Evolutionary conservation across 2,888 invertebrate genomes (phyloP).

Genomic region (Incurvaria masculella): DNA sequence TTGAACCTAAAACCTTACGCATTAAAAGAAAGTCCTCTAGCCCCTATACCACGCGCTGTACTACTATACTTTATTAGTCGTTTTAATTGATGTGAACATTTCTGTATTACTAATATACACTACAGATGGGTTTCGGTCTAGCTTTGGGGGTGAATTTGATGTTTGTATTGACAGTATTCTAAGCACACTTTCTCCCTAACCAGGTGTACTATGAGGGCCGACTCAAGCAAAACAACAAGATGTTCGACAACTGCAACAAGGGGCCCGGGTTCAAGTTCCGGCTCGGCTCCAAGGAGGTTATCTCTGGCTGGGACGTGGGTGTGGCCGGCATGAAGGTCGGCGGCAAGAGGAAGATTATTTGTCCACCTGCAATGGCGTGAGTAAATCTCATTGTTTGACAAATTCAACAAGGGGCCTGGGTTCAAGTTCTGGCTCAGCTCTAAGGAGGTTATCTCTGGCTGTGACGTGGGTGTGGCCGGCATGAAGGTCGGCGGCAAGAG

Average conservation of each 20-base stretch:
- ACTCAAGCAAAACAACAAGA: slow-evolving; percentile 77
- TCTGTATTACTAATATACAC: too few relatives aligned
- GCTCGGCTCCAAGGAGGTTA: slow-evolving; percentile 82
- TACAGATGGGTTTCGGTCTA: too few relatives aligned
- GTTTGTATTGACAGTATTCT: neutral
- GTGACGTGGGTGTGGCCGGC: slow-evolving; percentile 85
- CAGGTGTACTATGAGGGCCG: slow-evolving; percentile 84
- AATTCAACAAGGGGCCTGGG: slow-evolving; percentile 69
- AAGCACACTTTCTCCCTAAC: slow-evolving; percentile 6
- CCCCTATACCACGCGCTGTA: too few relatives aligned
- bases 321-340: slow-evolving; percentile 93
- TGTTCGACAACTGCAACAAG: slow-evolving; percentile 73
- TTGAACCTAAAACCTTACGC: too few relatives aligned
- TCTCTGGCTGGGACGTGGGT: slow-evolving; percentile 89
- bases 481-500: slow-evolving; percentile 96
- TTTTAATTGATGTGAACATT: too few relatives aligned
- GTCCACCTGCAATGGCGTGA: slow-evolving; percentile 86
- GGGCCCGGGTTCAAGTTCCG: slow-evolving; percentile 86
- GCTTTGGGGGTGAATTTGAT: too few relatives aligned
- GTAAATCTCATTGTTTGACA: slow-evolving; percentile 74
- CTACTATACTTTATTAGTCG: too few relatives aligned
- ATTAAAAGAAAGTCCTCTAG: too few relatives aligned
- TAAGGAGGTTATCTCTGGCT: slow-evolving; percentile 86
- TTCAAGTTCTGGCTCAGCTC: slow-evolving; percentile 83
- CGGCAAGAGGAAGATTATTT: slow-evolving; percentile 80